A percentile compares a stretch with the other conserved stretches of the same genome.
phyloP scores from a whole-genome alignment of 53 echinoderm and acorn worm species.

The Patiria pectinifera region DNA sequence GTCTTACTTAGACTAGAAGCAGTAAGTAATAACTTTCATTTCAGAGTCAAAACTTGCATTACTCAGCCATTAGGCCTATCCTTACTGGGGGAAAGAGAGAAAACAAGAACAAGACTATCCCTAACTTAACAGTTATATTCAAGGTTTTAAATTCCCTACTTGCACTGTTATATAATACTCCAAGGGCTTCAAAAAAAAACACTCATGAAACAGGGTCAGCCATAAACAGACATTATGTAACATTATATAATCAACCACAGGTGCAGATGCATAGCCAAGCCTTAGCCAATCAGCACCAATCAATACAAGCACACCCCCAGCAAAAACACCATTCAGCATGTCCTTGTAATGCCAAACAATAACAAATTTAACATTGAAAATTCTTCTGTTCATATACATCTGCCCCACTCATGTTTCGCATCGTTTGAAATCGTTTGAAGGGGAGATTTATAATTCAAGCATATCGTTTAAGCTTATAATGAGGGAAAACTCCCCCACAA shows the following conservation, averaged over 20 bases:
- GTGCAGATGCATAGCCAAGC: neutral
- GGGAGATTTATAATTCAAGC: neutral
- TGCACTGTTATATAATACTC: too few relatives aligned
- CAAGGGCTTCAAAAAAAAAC: neutral
- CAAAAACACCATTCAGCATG: neutral
- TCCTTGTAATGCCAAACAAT: too few relatives aligned
- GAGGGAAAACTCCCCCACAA: neutral
- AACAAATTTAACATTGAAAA: too few relatives aligned
- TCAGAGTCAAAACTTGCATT: too few relatives aligned
- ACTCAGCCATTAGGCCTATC: too few relatives aligned
- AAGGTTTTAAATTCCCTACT: neutral
- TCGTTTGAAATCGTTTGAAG: neutral
- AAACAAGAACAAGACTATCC: too few relatives aligned
- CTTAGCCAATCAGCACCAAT: constrained; percentile 18
- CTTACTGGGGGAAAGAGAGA: too few relatives aligned
- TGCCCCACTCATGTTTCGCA: too few relatives aligned
- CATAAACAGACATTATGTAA: constrained; percentile 18
- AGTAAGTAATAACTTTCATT: too few relatives aligned
- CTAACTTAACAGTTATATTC: constrained; percentile 25
- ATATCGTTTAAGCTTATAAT: neutral
- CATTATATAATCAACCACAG: neutral
- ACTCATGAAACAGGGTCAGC: neutral
- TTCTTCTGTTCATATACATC: too few relatives aligned
- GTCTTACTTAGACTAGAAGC: too few relatives aligned
- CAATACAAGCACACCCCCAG: constrained; percentile 44